Percentiles rank a stretch among this genome's conserved stretches.
Evolutionary conservation across 2,797 vertebrate genomes (phyloP).

Genomic region (Xenentodon cancila): DNA sequence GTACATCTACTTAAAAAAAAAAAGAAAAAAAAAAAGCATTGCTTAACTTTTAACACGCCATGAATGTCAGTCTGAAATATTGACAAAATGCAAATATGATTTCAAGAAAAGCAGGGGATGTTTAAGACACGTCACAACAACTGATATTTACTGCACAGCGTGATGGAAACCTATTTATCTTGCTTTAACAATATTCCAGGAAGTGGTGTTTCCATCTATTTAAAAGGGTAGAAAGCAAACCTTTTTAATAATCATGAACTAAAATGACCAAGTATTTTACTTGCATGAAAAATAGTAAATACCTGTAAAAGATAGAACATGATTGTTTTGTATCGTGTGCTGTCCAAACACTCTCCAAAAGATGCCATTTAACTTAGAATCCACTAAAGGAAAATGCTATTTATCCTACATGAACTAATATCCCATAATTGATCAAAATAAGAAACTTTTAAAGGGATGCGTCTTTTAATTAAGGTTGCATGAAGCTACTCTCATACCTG

Average conservation of each 20-base stretch:
- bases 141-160: conserved; percentile 18
- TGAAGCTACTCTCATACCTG: too few species aligned
- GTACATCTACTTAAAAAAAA: conserved; percentile 29
- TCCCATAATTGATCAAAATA: conserved; percentile 16
- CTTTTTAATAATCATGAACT: background rate
- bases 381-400: conserved; percentile 7
- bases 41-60: background rate
- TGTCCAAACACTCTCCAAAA: background rate
- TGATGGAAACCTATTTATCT: conserved; percentile 49
- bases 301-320: background rate
- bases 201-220: too few species aligned
- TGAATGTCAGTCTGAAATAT: conserved; percentile 22
- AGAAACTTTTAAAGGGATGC: background rate
- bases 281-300: conserved; percentile 7
- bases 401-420: conserved; percentile 19
- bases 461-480: too few species aligned
- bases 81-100: conserved; percentile 25
- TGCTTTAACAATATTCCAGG: conserved; percentile 50
- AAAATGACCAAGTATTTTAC: conserved; percentile 19
- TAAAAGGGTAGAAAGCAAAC: too few species aligned
- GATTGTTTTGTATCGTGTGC: conserved; percentile 27
- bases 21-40: background rate
- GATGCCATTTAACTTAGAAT: too few species aligned
- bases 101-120: conserved; percentile 51
- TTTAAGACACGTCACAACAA: conserved; percentile 23